These are phyloP conservation scores for Macrotis lagotis DNA, from an alignment of 2,113 vertebrate genomes.

Conservation along the genomic window DNA sequence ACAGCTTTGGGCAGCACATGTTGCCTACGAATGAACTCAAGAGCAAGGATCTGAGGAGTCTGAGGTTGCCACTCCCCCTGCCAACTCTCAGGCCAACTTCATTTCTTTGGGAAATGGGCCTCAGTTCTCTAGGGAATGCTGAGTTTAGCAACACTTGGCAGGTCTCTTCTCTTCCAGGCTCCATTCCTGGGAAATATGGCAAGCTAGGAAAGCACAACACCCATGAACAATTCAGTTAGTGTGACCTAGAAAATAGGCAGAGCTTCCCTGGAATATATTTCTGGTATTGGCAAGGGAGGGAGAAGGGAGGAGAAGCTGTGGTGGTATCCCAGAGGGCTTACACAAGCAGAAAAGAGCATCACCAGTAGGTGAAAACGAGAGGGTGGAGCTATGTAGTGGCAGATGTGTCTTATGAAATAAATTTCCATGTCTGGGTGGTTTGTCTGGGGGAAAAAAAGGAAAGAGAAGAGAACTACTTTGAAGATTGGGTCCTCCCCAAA, in stretches of 20 bases:
- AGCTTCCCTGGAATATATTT: neutral
- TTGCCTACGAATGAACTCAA: constrained; percentile 43
- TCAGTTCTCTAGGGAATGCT: neutral
- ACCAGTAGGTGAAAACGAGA: neutral
- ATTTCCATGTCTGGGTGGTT: neutral
- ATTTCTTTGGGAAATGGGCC: constrained; percentile 31
- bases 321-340: neutral
- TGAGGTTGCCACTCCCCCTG: neutral
- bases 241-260: neutral
- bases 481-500: neutral
- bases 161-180: constrained; percentile 17
- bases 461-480: neutral
- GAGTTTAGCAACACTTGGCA: neutral
- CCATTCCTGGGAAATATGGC: constrained; percentile 12
- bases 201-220: constrained; percentile 12
- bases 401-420: neutral
- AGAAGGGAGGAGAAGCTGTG: neutral
- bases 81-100: neutral
- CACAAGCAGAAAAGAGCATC: constrained; percentile 12
- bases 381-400: neutral
- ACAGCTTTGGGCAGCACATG: constrained; percentile 22
- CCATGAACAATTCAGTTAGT: neutral
- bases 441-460: neutral
- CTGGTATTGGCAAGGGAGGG: constrained; percentile 17
- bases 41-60: constrained; percentile 40